phyloP scores from a whole-genome alignment of 2,888 invertebrate genomes.

The Physocephala rufipes region DNA sequence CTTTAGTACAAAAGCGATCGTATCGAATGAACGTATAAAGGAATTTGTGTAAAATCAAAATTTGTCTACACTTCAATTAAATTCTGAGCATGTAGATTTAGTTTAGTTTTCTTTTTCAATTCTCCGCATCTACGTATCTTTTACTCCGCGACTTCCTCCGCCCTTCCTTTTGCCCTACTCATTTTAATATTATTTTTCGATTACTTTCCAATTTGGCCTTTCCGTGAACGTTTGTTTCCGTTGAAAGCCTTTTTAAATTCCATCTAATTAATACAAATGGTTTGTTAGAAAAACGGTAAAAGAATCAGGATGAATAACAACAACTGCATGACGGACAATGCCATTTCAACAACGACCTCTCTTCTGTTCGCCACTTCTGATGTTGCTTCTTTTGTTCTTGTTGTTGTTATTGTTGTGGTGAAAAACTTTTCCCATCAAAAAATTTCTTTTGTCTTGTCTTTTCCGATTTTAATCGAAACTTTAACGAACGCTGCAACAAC shows the following conservation, averaged over 20 bases:
- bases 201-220: too few relatives aligned
- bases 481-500: slow-evolving; percentile 15
- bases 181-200: too few relatives aligned
- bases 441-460: slow-evolving; percentile 32
- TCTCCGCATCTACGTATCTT: too few relatives aligned
- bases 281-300: slow-evolving; percentile 37
- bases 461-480: slow-evolving; percentile 26
- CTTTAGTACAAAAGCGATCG: too few relatives aligned
- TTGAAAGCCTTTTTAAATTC: slow-evolving; percentile 28
- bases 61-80: too few relatives aligned
- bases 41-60: too few relatives aligned
- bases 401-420: slow-evolving; percentile 8
- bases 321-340: not conserved
- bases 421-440: slow-evolving; percentile 48
- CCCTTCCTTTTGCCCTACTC: too few relatives aligned
- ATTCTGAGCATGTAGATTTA: not conserved
- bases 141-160: too few relatives aligned
- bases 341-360: not conserved
- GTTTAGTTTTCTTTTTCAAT: too few relatives aligned
- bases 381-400: not conserved
- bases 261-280: slow-evolving; percentile 51
- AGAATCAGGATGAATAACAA: too few relatives aligned
- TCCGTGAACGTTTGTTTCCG: too few relatives aligned
- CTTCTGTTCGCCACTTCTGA: not conserved
- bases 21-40: too few relatives aligned